These are phyloP conservation scores for Brenthis hecate DNA, from an alignment of 2,888 invertebrate genomes.

Conservation along the genomic window DNA sequence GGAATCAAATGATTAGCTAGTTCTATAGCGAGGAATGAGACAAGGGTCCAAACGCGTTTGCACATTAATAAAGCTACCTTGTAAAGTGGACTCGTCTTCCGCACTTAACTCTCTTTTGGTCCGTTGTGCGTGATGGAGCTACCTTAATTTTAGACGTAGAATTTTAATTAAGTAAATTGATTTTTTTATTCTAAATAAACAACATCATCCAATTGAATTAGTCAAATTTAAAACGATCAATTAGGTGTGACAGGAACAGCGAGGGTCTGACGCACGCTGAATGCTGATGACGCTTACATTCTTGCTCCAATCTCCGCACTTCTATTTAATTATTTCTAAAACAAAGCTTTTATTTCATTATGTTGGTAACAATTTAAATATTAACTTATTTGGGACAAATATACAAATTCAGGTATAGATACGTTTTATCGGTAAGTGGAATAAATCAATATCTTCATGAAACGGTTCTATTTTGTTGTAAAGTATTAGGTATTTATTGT, in stretches of 20 bases:
- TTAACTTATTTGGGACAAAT: not conserved
- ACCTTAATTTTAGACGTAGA: not conserved
- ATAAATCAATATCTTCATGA: too few relatives aligned
- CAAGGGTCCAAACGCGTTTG: too few relatives aligned
- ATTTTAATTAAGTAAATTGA: not conserved
- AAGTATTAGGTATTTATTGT: too few relatives aligned
- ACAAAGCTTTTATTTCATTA: constrained; percentile 11
- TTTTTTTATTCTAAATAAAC: not conserved
- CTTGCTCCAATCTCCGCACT: not conserved
- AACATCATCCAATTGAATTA: not conserved
- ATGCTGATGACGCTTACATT: not conserved
- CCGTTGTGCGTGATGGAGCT: too few relatives aligned
- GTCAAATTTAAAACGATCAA: not conserved
- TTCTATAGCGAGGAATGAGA: too few relatives aligned
- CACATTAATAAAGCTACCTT: too few relatives aligned
- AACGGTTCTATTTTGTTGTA: too few relatives aligned
- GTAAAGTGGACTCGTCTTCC: too few relatives aligned
- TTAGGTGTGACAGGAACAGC: constrained; percentile 1
- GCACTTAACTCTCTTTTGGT: too few relatives aligned
- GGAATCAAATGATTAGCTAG: too few relatives aligned
- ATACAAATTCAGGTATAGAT: too few relatives aligned
- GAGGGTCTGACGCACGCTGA: not conserved
- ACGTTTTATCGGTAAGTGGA: too few relatives aligned
- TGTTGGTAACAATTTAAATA: constrained; percentile 2
- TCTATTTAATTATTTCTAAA: constrained; percentile 11